A percentile compares a stretch with the other conserved stretches of the same genome.
These are phyloP conservation scores for Mus musculus DNA, from an alignment of 2,113 vertebrate genomes.

Conservation along the genomic window DNA sequence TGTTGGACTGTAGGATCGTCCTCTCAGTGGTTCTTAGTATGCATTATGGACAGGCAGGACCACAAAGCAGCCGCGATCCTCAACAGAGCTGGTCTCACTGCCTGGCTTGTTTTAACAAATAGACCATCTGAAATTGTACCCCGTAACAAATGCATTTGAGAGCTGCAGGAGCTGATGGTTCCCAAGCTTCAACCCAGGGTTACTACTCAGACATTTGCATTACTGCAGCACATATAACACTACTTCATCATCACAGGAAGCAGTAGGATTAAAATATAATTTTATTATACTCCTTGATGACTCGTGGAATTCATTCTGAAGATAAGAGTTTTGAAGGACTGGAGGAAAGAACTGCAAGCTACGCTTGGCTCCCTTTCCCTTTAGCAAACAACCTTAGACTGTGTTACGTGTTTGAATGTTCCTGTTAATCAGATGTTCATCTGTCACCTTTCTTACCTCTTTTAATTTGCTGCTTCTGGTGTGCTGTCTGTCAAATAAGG, in stretches of 20 bases:
- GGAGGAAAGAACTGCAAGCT: neutral
- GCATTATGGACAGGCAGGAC: neutral
- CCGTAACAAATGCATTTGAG: neutral
- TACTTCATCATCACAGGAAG: neutral
- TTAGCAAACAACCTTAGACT: neutral
- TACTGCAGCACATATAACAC: neutral
- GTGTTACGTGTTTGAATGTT: slow-evolving; percentile 10
- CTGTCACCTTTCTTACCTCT: neutral
- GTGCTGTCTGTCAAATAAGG: slow-evolving; percentile 43
- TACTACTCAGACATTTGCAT: neutral
- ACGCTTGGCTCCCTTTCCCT: neutral
- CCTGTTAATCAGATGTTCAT: neutral
- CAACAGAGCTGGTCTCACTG: neutral
- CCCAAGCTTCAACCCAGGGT: neutral
- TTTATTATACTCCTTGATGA: slow-evolving; percentile 19
- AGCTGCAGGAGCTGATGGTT: neutral
- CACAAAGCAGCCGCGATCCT: neutral
- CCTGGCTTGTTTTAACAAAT: neutral
- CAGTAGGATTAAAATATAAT: neutral
- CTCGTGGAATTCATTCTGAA: neutral
- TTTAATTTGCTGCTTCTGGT: slow-evolving; percentile 24
- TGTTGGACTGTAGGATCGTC: neutral
- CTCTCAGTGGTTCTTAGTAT: neutral
- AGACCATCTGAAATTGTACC: neutral
- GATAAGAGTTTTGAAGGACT: neutral